Evolutionary conservation across 64 coral and sea anemone genomes (phyloP), one percentile per base, ranked within the genome.

Genomic region (Stylophora pistillata): DNA sequence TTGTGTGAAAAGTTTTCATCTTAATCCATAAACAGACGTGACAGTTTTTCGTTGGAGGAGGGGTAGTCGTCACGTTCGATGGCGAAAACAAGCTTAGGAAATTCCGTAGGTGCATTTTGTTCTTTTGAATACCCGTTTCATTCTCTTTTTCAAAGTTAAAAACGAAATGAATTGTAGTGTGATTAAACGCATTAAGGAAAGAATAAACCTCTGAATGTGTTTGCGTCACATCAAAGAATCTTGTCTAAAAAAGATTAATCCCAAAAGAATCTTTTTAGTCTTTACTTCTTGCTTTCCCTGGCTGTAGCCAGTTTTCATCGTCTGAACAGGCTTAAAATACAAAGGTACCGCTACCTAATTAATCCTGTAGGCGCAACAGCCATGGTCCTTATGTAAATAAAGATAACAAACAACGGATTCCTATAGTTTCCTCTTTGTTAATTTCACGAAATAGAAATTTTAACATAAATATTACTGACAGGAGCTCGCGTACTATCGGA

Each of bases 301-400:
- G 4, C 56, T 61, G 55, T 17, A 30, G 77, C 59, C 17, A 30
- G 7, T 78, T 60, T 14, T 58, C 54, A 78, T 15, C 21, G 53
- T 59, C 25, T 61, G 26, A 79, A 79, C 28, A 30, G 53, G 20
- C 23, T 12, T 32, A 58, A 30, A 30, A 79, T 27, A 60, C 27
- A 79, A 61, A 60, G 53, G 28, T 79, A 18, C 77, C 77, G 77
- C 77, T 30, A 26, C 25, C 77, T 30, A 79, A 79, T 60, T 79
- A 79, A 79, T 79, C 77, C 59, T 60, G 55, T 79, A 27, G 56
- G 78, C 1, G 37, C 28, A 64, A 64, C 59, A 82, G 47, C 78
- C 60, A 13, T 82, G 13, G 25, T 32, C 32, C 7, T 64, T 37
- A 64, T 66, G 57, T 79, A 79, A 79, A 79, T 79, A 79, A 79